phyloP scores from a whole-genome alignment of 2,888 invertebrate genomes.

The Drosophila anomelani region DNA sequence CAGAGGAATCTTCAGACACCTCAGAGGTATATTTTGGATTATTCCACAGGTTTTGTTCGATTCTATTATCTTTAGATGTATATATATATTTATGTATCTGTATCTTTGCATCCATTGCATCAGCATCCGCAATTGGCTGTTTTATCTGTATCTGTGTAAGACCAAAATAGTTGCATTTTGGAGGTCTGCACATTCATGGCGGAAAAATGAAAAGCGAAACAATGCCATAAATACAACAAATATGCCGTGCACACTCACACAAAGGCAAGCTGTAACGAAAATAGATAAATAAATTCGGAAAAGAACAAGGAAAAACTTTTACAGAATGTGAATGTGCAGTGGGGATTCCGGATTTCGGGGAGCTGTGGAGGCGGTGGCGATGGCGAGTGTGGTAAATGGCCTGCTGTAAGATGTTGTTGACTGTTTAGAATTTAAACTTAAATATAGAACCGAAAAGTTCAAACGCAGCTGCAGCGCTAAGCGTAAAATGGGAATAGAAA shows the following conservation, averaged over 20 bases:
- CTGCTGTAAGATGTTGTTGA: slow-evolving; percentile 66
- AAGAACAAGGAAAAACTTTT: slow-evolving; percentile 59
- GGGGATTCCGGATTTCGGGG: background rate
- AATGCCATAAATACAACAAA: slow-evolving; percentile 59
- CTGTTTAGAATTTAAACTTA: slow-evolving; percentile 75
- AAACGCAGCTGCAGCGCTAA: slow-evolving; percentile 25
- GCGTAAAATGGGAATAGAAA: slow-evolving; percentile 8
- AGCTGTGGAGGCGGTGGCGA: background rate
- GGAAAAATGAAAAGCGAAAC: slow-evolving; percentile 54
- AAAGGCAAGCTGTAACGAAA: slow-evolving; percentile 46
- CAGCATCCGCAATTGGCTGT: slow-evolving; percentile 16
- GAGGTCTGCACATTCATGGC: slow-evolving; percentile 60
- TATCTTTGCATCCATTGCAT: slow-evolving; percentile 5
- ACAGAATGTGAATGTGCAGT: slow-evolving; percentile 25
- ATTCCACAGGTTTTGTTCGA: slow-evolving; percentile 2
- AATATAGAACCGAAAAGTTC: slow-evolving; percentile 61
- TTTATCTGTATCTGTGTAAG: slow-evolving; percentile 33
- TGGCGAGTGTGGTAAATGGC: slow-evolving; percentile 22
- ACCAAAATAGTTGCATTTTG: slow-evolving; percentile 74
- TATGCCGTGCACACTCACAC: slow-evolving; percentile 1
- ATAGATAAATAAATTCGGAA: slow-evolving; percentile 43
- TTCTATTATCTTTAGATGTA: background rate
- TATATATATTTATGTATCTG: slow-evolving; percentile 3
- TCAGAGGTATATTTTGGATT: background rate
- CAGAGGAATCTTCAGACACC: background rate